Conservation (phyloP, 2,888 invertebrate genomes). For the Mycalesis mineus region DNA sequence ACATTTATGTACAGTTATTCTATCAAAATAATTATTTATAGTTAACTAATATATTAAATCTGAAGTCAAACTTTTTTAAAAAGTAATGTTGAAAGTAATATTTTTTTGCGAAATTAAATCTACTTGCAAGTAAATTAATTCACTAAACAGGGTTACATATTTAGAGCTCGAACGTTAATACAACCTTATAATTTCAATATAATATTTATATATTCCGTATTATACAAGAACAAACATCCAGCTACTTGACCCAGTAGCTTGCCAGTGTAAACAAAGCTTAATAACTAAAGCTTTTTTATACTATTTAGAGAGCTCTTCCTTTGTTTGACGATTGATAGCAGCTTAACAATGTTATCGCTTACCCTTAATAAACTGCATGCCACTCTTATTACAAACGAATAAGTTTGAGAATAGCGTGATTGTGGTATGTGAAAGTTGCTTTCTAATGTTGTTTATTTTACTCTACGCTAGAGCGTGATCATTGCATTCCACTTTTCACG, state of each 20-base stretch:
- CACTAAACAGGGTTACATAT: too few species aligned
- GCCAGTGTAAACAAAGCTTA: background rate
- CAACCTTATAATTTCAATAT: too few species aligned
- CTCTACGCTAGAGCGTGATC: constrained; percentile 34
- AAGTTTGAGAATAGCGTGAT: constrained; percentile 37
- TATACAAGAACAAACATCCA: background rate
- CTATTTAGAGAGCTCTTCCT: constrained; percentile 7
- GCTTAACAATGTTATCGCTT: constrained; percentile 9
- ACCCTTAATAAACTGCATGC: background rate
- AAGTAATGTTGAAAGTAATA: too few species aligned
- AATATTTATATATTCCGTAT: too few species aligned
- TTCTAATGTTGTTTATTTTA: constrained; percentile 20
- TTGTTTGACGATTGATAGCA: constrained; percentile 7
- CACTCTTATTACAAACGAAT: background rate
- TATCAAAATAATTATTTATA: too few species aligned
- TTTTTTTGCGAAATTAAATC: too few species aligned
- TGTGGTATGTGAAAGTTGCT: constrained; percentile 2
- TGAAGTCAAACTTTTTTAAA: too few species aligned
- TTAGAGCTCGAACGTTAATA: too few species aligned
- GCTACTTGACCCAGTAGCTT: background rate
- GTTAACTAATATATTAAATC: too few species aligned
- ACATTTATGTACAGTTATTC: too few species aligned
- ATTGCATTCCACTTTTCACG: constrained; percentile 69
- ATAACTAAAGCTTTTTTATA: background rate
- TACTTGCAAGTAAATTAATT: too few species aligned